Percentiles rank a stretch among this genome's conserved stretches.
These are phyloP conservation scores for Hyposmocoma kahamanoa DNA, from an alignment of 1,140 invertebrate genomes.

Conservation along the genomic window DNA sequence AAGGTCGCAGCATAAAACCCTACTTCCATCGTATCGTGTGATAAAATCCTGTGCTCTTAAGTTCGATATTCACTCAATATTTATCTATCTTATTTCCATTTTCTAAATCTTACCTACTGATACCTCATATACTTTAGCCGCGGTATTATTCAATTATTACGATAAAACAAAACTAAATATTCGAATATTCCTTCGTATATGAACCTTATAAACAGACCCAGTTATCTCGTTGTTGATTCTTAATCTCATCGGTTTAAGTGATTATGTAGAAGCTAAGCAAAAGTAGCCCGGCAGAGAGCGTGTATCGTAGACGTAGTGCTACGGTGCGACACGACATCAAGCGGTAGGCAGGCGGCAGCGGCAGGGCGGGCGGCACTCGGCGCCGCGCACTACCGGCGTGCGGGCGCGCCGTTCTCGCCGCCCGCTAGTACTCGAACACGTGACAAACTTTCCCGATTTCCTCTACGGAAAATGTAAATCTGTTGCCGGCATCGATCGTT, in stretches of 20 bases:
- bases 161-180: too few species aligned
- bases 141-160: too few species aligned
- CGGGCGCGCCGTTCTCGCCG: constrained; percentile 57
- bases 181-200: too few species aligned
- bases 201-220: too few species aligned
- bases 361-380: constrained; percentile 61
- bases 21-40: constrained; percentile 26
- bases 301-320: too few species aligned
- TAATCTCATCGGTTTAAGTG: constrained; percentile 33
- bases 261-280: constrained; percentile 38
- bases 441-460: constrained; percentile 69
- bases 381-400: constrained; percentile 63
- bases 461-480: constrained; percentile 69
- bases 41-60: neutral
- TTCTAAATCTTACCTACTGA: too few species aligned
- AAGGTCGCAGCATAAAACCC: constrained; percentile 46
- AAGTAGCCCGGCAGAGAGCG: constrained; percentile 10
- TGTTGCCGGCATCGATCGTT: constrained; percentile 64
- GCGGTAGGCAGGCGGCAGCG: constrained; percentile 30
- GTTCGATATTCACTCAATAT: neutral
- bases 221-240: too few species aligned
- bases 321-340: too few species aligned
- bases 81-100: constrained; percentile 1
- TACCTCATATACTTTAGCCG: too few species aligned
- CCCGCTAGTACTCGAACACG: constrained; percentile 45